phyloP scores from a whole-genome alignment of 2,888 invertebrate species.

The Caradrina clavipalpis region DNA sequence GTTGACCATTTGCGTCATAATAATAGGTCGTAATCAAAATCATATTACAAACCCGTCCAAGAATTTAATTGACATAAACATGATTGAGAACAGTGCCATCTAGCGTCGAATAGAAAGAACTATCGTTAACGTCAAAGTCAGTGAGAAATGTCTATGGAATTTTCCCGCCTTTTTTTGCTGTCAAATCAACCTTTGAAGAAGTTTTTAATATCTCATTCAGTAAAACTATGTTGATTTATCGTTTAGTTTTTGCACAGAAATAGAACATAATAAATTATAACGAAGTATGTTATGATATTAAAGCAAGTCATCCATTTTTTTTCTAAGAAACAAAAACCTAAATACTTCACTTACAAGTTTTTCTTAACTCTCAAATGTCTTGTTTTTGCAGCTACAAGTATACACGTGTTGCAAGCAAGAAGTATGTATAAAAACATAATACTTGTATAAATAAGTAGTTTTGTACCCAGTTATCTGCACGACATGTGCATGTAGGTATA shows the following conservation, averaged over 20 bases:
- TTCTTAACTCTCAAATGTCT: constrained; percentile 10
- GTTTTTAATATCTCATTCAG: too few relatives aligned
- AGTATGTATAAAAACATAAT: constrained; percentile 4
- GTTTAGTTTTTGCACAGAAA: constrained; percentile 10
- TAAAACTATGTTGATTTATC: not conserved
- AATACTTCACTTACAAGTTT: constrained; percentile 17
- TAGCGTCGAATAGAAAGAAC: constrained; percentile 21
- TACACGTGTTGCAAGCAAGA: constrained; percentile 7
- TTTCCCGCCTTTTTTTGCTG: constrained; percentile 29
- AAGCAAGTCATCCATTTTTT: too few relatives aligned
- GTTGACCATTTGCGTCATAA: constrained; percentile 28
- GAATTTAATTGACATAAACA: not conserved
- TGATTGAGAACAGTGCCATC: constrained; percentile 22
- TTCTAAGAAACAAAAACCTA: constrained; percentile 4
- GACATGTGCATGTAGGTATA: not conserved
- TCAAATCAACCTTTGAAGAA: not conserved
- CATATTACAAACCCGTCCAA: not conserved
- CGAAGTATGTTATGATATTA: constrained; percentile 1
- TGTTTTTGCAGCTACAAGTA: constrained; percentile 5
- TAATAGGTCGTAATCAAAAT: not conserved
- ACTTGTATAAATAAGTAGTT: constrained; percentile 2
- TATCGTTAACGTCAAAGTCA: not conserved
- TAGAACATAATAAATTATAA: not conserved
- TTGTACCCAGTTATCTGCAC: constrained; percentile 4
- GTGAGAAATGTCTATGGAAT: not conserved